A percentile compares a stretch with the other conserved stretches of the same genome.
Conservation (phyloP, 2,797 vertebrate genomes). For the Martes flavigula region DNA sequence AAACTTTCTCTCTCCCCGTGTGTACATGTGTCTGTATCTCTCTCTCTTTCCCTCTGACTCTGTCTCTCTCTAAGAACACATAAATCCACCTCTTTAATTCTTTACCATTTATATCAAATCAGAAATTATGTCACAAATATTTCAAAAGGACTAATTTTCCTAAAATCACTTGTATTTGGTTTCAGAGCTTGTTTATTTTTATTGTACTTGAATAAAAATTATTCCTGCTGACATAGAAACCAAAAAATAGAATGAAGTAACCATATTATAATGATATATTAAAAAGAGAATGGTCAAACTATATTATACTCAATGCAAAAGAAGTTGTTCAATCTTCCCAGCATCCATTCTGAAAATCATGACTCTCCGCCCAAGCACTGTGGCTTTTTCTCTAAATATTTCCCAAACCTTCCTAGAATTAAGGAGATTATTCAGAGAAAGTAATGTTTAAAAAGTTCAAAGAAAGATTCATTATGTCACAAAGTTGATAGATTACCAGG, state of each 20-base stretch:
- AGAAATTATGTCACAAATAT: background rate
- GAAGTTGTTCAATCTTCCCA: background rate
- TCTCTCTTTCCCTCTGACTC: background rate
- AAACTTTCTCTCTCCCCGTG: background rate
- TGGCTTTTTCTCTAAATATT: background rate
- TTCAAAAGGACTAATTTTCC: background rate
- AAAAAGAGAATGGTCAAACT: background rate
- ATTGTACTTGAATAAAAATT: background rate
- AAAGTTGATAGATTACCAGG: background rate
- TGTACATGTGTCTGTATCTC: background rate
- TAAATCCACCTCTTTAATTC: background rate
- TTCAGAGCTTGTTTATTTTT: background rate
- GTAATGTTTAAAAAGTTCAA: slow-evolving; percentile 2
- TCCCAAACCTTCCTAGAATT: background rate
- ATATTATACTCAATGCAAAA: background rate
- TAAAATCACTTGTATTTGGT: slow-evolving; percentile 8
- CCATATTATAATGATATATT: background rate
- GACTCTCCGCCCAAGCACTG: background rate
- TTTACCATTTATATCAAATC: background rate
- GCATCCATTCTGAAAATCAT: background rate
- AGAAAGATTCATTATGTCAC: background rate
- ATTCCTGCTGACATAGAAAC: slow-evolving; percentile 5
- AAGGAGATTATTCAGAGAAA: background rate
- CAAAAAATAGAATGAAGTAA: background rate
- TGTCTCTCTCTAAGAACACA: background rate